A percentile compares a stretch with the other conserved stretches of the same genome.
Evolutionary conservation across 2,797 vertebrate species (phyloP).

Genomic region (Benthosema pterotum): DNA sequence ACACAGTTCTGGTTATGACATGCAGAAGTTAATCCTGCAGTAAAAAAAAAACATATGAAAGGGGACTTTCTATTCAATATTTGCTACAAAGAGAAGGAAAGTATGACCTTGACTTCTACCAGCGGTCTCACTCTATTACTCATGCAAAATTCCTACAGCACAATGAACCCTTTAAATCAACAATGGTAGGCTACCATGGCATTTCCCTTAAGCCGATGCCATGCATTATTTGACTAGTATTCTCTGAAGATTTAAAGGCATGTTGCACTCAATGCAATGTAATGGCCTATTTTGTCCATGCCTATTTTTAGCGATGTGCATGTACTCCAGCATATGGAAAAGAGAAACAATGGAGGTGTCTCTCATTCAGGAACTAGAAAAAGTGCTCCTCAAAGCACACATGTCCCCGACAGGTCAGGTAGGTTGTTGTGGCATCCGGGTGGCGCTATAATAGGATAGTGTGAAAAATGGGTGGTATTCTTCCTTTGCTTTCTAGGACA

Average conservation of each 20-base stretch:
- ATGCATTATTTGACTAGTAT: background rate
- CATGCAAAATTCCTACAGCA: constrained; percentile 24
- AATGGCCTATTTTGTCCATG: background rate
- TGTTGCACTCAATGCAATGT: background rate
- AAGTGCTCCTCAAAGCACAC: too few species aligned
- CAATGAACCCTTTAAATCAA: constrained; percentile 24
- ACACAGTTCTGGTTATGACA: too few species aligned
- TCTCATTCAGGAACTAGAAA: constrained; percentile 37
- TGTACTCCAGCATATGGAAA: constrained; percentile 21
- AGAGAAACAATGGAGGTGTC: constrained; percentile 34
- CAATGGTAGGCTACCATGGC: constrained; percentile 16
- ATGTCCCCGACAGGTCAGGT: too few species aligned
- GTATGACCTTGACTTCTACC: constrained; percentile 36
- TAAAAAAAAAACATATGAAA: constrained; percentile 6
- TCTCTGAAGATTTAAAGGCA: constrained; percentile 1
- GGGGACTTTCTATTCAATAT: constrained; percentile 19
- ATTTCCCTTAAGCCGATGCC: constrained; percentile 26
- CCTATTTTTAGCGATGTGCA: constrained; percentile 15
- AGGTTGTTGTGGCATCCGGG: too few species aligned
- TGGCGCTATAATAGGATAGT: too few species aligned
- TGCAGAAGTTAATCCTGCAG: background rate
- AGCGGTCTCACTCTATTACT: constrained; percentile 14
- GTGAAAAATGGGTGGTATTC: too few species aligned
- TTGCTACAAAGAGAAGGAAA: constrained; percentile 49
- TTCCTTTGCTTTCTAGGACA: too few species aligned